A percentile compares a stretch with the other conserved stretches of the same genome.
Evolutionary conservation across 2,888 invertebrate genomes (phyloP).

Genomic region (Nomada fabriciana): DNA sequence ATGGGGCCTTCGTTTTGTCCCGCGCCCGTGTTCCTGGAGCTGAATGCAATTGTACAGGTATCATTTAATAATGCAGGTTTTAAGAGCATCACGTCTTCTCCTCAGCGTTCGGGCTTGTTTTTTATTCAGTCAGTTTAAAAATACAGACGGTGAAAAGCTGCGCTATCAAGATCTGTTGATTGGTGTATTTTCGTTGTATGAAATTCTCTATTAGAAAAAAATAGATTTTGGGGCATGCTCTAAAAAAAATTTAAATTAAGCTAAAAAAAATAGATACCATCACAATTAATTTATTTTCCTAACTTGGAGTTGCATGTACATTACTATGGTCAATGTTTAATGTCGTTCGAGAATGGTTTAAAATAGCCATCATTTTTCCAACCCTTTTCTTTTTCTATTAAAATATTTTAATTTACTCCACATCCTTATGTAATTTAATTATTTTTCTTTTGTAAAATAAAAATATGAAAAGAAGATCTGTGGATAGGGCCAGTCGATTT

Average conservation of each 20-base stretch:
- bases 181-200: conserved; percentile 5
- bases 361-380: too few species aligned
- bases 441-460: background rate
- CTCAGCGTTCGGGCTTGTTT: conserved; percentile 66
- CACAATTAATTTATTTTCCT: too few species aligned
- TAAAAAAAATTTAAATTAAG: too few species aligned
- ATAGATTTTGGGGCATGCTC: too few species aligned
- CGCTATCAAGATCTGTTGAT: conserved; percentile 32
- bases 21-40: conserved; percentile 19
- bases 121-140: conserved; percentile 74
- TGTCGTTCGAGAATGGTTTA: too few species aligned
- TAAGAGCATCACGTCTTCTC: conserved; percentile 74
- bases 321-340: too few species aligned
- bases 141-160: conserved; percentile 71
- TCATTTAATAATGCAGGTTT: conserved; percentile 76
- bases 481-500: background rate
- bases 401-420: background rate
- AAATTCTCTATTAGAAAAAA: background rate
- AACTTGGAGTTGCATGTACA: too few species aligned
- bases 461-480: background rate
- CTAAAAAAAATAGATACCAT: too few species aligned
- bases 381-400: background rate
- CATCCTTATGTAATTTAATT: background rate
- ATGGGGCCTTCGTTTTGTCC: conserved; percentile 33
- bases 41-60: conserved; percentile 39